Base-by-base conservation (phyloP, 2,797 vertebrate genomes). In the Chloroceryle inda region DNA sequence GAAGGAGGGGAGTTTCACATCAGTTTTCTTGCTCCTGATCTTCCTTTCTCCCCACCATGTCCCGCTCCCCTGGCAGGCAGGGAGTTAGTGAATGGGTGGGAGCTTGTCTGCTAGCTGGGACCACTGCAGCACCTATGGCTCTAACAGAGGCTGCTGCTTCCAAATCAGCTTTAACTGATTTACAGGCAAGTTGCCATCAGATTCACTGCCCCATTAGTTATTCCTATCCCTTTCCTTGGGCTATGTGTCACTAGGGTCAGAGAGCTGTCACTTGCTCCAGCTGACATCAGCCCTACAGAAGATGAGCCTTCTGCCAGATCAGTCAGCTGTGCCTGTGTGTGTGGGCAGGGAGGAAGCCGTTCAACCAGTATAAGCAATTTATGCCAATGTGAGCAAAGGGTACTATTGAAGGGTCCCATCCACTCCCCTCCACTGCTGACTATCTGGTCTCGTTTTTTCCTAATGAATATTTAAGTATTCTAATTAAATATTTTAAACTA, bases 321-420 rank as follows among this genome's bases (percentile, higher is more conserved):
- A 35, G 23, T 13, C 12, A 3, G 33, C 26, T 29, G 7, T 49
- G 72, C 45, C 50, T 23, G 5, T 6, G 29, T 2, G 10, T 20
- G 12, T 1, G 0, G 24, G 13, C 19, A 58, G 61, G 50, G 59
- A 44, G 33, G 37, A 66, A 64, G 24, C 8, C 47, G 13, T 26
- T 24, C 45, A 10, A 45, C 3, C 26, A 38, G 10, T 33, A 50
- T 9, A 26, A 53, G 35, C 29, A 16, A 42, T 53, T 31, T 26
- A 20, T 35, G 31, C 4, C n/a, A 56, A 11, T 35, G 13, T 0
- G 4, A 47, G 45, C 24, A 16, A 26, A 35, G 1, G 5, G 14
- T 37, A 1, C 0, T 62, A 5, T 13, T 27, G 49, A 88, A 72
- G 23, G 16, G 38, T 55, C 29, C 26, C 23, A 26, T n/a, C 12